These are phyloP conservation scores for Xanthorhoe spadicearia DNA, from an alignment of 2,888 invertebrate species.

Conservation along the genomic window DNA sequence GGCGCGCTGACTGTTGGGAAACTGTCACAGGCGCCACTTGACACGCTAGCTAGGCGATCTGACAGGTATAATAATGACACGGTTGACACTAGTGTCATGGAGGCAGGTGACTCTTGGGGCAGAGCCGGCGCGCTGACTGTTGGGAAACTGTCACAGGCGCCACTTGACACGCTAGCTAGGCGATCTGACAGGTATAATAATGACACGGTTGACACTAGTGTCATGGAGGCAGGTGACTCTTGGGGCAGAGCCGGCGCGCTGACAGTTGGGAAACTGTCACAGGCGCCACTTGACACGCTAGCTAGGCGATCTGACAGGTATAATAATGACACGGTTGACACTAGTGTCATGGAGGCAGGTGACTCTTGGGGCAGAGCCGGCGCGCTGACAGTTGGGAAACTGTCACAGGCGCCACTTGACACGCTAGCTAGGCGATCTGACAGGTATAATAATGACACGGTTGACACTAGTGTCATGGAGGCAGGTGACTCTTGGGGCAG, in stretches of 20 bases:
- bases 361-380: no score
- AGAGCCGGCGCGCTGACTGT: constrained; percentile 58
- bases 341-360: no score
- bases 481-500: no score
- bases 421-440: constrained; percentile 71
- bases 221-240: neutral
- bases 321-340: no score
- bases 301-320: constrained; percentile 78
- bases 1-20: constrained; percentile 63
- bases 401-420: constrained; percentile 58
- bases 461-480: no score
- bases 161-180: constrained; percentile 61
- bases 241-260: constrained; percentile 45
- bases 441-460: constrained; percentile 57
- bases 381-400: constrained; percentile 64
- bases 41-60: constrained; percentile 69
- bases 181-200: constrained; percentile 73
- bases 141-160: constrained; percentile 60
- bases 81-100: neutral
- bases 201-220: neutral
- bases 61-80: constrained; percentile 61
- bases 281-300: constrained; percentile 55
- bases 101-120: neutral
- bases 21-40: constrained; percentile 58
- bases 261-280: constrained; percentile 65